Base-by-base conservation (phyloP, 2,888 invertebrate genomes). In the Agrotis segetum region DNA sequence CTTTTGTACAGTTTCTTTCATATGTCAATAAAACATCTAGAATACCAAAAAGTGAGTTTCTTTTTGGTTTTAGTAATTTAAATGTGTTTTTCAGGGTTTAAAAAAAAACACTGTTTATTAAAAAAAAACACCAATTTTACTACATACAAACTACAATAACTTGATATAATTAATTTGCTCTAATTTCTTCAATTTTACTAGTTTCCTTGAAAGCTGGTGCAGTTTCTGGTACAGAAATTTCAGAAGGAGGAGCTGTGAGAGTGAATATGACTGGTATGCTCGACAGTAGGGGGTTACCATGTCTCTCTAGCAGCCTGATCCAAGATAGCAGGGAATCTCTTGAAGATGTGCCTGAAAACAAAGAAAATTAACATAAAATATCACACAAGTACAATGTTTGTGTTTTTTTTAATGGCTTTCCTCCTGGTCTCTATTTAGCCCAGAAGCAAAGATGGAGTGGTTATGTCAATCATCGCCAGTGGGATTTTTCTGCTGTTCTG, bases 291-390 rank as follows among this genome's bases (percentile, higher is more conserved):
- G 98, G 98, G 94, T 99, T 98, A 0, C 97, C 97, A 88, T 97
- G 95, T 71, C 96, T 97, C 92, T 99, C 98, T 81, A 99, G 91
- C 87, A 98, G 96, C 66, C 98, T 97, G 88, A 99, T 97, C 99
- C 98, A 99, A 0, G 99, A 98, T n/a, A 99, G 93, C 11, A 99
- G 93, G 0, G 99, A 99, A 93, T 99, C 99, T 93, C 98, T 97
- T 71, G 98, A 98, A 19, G 98, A 98, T 14, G 98, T 98, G 64
- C 99, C 99, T 96, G 90, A 67, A 90, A 91, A 75, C 34, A 58
- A 59, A 40, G 17, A 44, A 47, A 16, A 29, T 44, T 44, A 9
- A 3, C 1, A 40, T 29, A 61, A 44, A 64, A 2, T 9, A 17
- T 29, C 4, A 16, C 2, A 17, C 13, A 46, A 46, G 46, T 16